Percentiles rank a stretch among this genome's conserved stretches.
phyloP scores from a whole-genome alignment of 2,797 vertebrate genomes.

The Champsocephalus esox region DNA sequence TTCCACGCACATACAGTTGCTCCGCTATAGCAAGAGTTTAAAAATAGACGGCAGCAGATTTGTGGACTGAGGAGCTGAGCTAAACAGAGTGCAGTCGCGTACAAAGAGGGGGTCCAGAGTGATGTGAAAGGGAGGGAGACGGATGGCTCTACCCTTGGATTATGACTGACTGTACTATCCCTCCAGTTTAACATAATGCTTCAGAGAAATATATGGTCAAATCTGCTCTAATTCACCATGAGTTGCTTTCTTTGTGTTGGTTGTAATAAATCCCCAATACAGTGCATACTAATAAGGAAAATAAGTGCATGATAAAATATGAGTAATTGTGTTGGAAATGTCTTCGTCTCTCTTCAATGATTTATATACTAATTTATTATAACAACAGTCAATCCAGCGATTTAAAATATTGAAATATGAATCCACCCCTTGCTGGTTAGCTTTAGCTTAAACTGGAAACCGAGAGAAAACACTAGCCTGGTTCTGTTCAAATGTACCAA shows the following conservation, averaged over 20 bases:
- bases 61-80: conserved; percentile 58
- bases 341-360: too few species aligned
- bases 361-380: too few species aligned
- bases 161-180: conserved; percentile 2
- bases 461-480: not conserved
- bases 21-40: conserved; percentile 77
- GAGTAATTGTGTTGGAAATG: too few species aligned
- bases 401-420: too few species aligned
- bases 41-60: conserved; percentile 77
- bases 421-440: too few species aligned
- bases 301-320: not conserved
- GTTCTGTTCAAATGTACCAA: not conserved
- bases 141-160: conserved; percentile 8
- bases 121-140: conserved; percentile 4
- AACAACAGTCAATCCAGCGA: too few species aligned
- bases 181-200: not conserved
- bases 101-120: conserved; percentile 45
- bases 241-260: not conserved
- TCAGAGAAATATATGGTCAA: not conserved
- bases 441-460: not conserved
- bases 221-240: not conserved
- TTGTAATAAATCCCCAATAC: not conserved
- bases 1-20: conserved; percentile 72
- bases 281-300: not conserved
- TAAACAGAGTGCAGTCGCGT: conserved; percentile 51